A percentile compares a stretch with the other conserved stretches of the same genome.
Evolutionary conservation across 2,113 vertebrate genomes (phyloP).

Genomic region (Lichenostomus cassidix): DNA sequence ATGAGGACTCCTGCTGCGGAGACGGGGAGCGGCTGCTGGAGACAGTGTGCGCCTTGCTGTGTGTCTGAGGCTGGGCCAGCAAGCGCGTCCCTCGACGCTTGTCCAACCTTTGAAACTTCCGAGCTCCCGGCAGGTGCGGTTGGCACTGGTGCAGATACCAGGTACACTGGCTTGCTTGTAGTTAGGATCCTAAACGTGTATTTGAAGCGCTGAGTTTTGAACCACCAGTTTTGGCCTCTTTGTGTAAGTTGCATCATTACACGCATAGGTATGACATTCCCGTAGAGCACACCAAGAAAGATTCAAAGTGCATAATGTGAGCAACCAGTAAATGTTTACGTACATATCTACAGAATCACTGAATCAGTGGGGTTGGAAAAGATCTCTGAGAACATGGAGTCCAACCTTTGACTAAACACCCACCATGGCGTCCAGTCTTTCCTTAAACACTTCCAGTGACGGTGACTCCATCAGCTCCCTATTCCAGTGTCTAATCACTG

Average conservation of each 20-base stretch:
- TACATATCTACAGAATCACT: background rate
- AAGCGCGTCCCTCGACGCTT: accelerated
- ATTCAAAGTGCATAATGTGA: accelerated
- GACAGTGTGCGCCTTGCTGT: accelerated
- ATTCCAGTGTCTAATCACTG: background rate
- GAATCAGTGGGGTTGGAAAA: background rate
- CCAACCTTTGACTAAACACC: background rate
- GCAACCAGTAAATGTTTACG: background rate
- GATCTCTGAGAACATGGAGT: background rate
- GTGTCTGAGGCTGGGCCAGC: background rate
- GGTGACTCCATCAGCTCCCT: background rate
- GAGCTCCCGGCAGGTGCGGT: accelerated
- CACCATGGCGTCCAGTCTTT: background rate
- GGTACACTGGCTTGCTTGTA: accelerated
- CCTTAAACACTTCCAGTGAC: background rate
- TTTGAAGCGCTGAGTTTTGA: accelerated
- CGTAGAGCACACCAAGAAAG: accelerated
- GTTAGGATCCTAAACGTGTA: accelerated
- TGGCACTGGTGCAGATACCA: accelerated
- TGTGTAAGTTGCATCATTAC: accelerated
- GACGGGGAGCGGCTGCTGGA: background rate
- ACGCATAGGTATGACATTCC: accelerated
- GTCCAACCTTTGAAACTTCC: background rate
- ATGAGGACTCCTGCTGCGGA: background rate
- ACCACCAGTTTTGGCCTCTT: background rate